These are phyloP conservation scores for Semnornis frantzii DNA, from an alignment of 2,113 vertebrate species.

Conservation along the genomic window DNA sequence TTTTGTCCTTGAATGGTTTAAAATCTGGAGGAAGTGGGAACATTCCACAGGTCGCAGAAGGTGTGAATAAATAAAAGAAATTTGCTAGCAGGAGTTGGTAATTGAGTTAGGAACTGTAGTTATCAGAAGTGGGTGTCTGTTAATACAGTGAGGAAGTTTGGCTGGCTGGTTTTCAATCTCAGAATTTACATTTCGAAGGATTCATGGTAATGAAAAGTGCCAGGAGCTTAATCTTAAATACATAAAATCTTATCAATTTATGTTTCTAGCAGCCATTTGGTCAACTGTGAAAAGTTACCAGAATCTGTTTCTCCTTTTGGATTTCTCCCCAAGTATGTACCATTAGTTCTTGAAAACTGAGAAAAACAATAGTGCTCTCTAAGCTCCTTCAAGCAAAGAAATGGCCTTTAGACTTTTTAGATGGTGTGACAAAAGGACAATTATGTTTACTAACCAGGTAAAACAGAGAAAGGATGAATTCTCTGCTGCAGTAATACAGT, in stretches of 20 bases:
- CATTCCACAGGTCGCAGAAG: neutral
- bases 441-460: neutral
- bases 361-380: neutral
- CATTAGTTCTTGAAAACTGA: neutral
- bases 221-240: neutral
- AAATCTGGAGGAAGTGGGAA: conserved; percentile 4
- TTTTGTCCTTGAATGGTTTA: conserved; percentile 4
- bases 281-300: neutral
- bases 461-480: neutral
- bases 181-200: conserved; percentile 13
- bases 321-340: neutral
- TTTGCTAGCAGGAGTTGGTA: conserved; percentile 20
- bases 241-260: neutral
- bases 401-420: neutral
- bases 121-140: conserved; percentile 51
- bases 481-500: neutral
- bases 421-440: neutral
- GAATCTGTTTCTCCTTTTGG: neutral
- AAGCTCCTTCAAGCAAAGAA: neutral
- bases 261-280: neutral
- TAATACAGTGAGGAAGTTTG: conserved; percentile 15
- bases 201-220: neutral
- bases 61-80: conserved; percentile 50
- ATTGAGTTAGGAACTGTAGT: conserved; percentile 2
- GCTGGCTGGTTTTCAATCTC: neutral